Base-by-base conservation (phyloP, 1,140 invertebrate genomes). In the Batillaria attramentaria region DNA sequence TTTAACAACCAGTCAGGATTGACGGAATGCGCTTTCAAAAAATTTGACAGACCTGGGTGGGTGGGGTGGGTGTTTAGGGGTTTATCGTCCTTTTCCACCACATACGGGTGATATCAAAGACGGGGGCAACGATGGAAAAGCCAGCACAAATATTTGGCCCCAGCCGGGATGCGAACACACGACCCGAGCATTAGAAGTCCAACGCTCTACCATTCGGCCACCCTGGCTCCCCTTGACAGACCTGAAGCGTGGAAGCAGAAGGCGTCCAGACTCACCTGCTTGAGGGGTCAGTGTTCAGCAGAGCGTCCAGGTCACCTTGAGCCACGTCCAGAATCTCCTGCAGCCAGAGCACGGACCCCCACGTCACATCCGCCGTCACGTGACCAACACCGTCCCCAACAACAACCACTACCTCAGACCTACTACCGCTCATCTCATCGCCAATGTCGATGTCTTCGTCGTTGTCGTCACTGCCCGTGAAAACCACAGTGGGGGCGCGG, bases 331-430 rank as follows among this genome's bases (percentile, higher is more conserved):
- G 2, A 5, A 33, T 41, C 2, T 75, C 57, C 3, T 39, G 73
- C 1, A 75, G 57, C 73, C 73, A 75, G 18, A 75, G 50, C 24
- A 62, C 39, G 18, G 73, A 62, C 24, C 39, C 5, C 10, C 18
- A 6, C 3, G 39, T n/a, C 20, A 42, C 54, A 20, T 42, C 39
- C 24, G 2, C 39, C 33, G 62, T 5, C 20, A 62, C 37, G 31
- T n/a, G n/a, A 8, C 37, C 20, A 54, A 37, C 57, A 13, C 28
- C 20, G 18, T 57, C 73, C 39, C 54, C 73, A 10, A 62, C 73
- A 3, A 62, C 73, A 20, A 39, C 33, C 10, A 73, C 72, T 18
- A 57, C 46, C 24, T 37, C 37, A 66, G 31, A 28, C 18, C 3
- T 16, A 42, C 18, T 41, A 41, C 66, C 35, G 13, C 8, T 39